These are phyloP conservation scores for Eleutherodactylus coqui DNA, from an alignment of 2,797 vertebrate genomes.

Conservation along the genomic window DNA sequence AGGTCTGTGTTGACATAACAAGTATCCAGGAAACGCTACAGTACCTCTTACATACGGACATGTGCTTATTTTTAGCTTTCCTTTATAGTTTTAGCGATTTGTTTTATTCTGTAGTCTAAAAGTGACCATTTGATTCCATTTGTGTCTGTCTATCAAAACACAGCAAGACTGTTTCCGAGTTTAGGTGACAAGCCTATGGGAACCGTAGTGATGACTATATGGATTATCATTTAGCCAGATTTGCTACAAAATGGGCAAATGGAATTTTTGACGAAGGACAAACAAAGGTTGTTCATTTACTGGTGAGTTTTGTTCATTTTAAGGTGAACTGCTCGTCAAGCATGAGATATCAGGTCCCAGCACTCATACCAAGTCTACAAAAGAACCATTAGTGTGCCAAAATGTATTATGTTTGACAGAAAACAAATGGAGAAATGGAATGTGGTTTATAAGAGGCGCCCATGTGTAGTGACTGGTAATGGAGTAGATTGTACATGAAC, in stretches of 20 bases:
- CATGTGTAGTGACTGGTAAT: slow-evolving; percentile 8
- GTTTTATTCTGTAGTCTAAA: background rate
- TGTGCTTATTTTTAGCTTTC: background rate
- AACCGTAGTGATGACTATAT: background rate
- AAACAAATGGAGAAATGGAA: slow-evolving; percentile 37
- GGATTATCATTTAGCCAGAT: background rate
- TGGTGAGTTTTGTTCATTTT: background rate
- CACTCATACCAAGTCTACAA: slow-evolving; percentile 26
- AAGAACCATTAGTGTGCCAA: slow-evolving; percentile 31
- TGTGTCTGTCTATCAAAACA: background rate
- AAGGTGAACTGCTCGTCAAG: background rate
- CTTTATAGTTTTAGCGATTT: background rate
- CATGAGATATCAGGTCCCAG: slow-evolving; percentile 18
- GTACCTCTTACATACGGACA: background rate
- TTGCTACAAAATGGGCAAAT: background rate
- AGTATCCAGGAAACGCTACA: background rate
- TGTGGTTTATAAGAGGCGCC: slow-evolving; percentile 20
- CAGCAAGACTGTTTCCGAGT: no score
- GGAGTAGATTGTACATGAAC: background rate
- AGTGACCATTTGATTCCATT: background rate
- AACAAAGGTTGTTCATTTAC: background rate
- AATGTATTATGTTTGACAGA: slow-evolving; percentile 27
- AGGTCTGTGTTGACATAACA: background rate
- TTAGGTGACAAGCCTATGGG: no score
- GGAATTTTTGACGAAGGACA: background rate